Evolutionary conservation across 2,797 vertebrate species (phyloP), one percentile per base, ranked within the genome.

Genomic region (Microchirus variegatus): DNA sequence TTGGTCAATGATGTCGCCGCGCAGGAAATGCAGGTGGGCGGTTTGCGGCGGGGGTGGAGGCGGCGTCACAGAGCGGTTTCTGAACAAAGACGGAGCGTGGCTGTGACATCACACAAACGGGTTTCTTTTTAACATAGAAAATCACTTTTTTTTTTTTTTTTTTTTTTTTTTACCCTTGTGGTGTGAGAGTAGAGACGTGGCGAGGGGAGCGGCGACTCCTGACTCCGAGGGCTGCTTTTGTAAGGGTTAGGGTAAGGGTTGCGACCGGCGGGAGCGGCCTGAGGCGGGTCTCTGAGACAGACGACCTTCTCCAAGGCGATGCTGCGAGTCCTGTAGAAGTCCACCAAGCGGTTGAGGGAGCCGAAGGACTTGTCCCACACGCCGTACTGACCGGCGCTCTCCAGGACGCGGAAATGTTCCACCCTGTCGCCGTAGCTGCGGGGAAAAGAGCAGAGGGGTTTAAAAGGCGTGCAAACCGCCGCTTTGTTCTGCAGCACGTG

Each of bases 391-490:
- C 95, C 94, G 0, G 87, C 90, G 0, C 83, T 91, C 73, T 97
- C 94, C 54, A 97, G 92, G 9, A 97, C 95, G 36, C 95, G 93
- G 90, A 97, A 96, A 69, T 97, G 96, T 55, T 97, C 94, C 56
- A 97, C 93, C 1, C 92, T 86, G 69, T 95, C 89, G 0, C 95
- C 94, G 0, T 93, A 96, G 84, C 90, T 91, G 60, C 38, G 59
- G 63, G 63, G 49, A 40, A 7, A 11, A 58, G 53, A 35, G 41
- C 1, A 7, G 15, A 3, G 50, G 0, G 51, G 10, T 12, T 10
- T 35, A 9, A 46, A 5, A 36, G 17, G 38, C 16, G 6, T 46
- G 41, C 16, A 3, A 0, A 1, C 36, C 42, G 13, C 36, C 42
- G 13, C 36, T 47, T 63, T 22, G 2, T 3, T 5, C 35, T 26